phyloP scores from a whole-genome alignment of 1,140 invertebrate genomes.

The Campodea augens region DNA sequence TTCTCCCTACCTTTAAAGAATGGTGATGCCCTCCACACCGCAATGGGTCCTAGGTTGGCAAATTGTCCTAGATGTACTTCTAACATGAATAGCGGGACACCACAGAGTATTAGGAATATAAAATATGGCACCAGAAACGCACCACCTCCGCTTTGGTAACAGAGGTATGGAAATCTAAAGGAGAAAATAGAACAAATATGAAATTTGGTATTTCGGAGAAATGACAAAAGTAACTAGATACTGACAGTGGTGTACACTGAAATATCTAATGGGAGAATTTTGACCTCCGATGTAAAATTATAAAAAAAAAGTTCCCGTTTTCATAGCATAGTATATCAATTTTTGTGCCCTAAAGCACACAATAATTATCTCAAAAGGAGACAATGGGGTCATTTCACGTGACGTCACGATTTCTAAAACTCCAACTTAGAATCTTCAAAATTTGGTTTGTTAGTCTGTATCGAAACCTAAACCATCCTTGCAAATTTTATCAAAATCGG shows the following conservation, averaged over 20 bases:
- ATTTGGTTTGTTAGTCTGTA: too few species aligned
- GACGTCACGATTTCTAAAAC: too few species aligned
- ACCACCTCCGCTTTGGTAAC: conserved; percentile 25
- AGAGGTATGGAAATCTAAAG: background rate
- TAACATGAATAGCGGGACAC: conserved; percentile 85
- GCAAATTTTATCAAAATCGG: too few species aligned
- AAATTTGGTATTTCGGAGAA: conserved; percentile 5
- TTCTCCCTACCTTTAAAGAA: conserved; percentile 16
- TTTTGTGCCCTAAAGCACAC: too few species aligned
- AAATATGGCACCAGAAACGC: conserved; percentile 88
- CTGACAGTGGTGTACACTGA: conserved; percentile 1
- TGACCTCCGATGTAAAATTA: conserved; percentile 10
- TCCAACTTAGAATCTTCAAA: too few species aligned
- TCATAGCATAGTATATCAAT: conserved; percentile 42
- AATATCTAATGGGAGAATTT: conserved; percentile 5
- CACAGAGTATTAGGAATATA: conserved; percentile 75
- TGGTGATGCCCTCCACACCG: conserved; percentile 14
- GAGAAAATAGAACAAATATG: background rate
- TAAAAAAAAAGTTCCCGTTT: background rate
- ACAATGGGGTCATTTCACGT: too few species aligned
- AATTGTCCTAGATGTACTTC: conserved; percentile 83
- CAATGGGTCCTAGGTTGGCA: conserved; percentile 8
- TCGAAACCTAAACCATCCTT: too few species aligned
- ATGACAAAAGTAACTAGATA: conserved; percentile 4
- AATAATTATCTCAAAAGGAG: too few species aligned